These are phyloP conservation scores for Eufriesea mexicana DNA, from an alignment of 1,140 invertebrate species.

Conservation along the genomic window DNA sequence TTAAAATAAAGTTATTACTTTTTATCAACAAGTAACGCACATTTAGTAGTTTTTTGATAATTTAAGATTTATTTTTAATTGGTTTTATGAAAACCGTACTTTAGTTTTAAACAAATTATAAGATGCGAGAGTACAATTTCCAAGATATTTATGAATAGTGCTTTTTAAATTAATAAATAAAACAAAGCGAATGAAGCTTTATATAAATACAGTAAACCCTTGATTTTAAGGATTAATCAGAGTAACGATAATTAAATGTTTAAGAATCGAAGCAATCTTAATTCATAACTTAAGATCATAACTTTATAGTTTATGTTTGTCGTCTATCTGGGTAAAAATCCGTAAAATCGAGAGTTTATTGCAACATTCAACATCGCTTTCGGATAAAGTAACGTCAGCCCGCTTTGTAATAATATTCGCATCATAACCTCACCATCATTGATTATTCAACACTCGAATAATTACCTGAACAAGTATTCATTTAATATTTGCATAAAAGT, in stretches of 20 bases:
- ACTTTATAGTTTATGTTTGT: not conserved
- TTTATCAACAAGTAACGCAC: not conserved
- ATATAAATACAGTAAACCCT: slow-evolving; percentile 4
- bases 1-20: slow-evolving; percentile 29
- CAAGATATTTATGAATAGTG: not conserved
- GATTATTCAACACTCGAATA: slow-evolving; percentile 34
- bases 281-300: not conserved
- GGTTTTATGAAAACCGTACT: not conserved
- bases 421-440: not conserved
- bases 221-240: not conserved
- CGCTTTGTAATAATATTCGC: slow-evolving; percentile 13
- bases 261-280: not conserved
- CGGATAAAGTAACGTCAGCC: slow-evolving; percentile 28
- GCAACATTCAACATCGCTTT: slow-evolving; percentile 17
- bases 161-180: not conserved
- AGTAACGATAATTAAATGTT: not conserved
- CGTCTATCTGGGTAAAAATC: not conserved
- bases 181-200: not conserved
- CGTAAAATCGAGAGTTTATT: slow-evolving; percentile 35
- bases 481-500: slow-evolving; percentile 31
- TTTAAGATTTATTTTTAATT: not conserved
- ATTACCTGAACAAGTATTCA: slow-evolving; percentile 31
- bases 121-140: not conserved
- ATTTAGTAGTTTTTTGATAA: not conserved
- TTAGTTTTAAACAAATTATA: not conserved